Percentiles rank a stretch among this genome's conserved stretches.
These are phyloP conservation scores for Bimastos eiseni DNA, from an alignment of 2,888 invertebrate genomes.

Conservation along the genomic window DNA sequence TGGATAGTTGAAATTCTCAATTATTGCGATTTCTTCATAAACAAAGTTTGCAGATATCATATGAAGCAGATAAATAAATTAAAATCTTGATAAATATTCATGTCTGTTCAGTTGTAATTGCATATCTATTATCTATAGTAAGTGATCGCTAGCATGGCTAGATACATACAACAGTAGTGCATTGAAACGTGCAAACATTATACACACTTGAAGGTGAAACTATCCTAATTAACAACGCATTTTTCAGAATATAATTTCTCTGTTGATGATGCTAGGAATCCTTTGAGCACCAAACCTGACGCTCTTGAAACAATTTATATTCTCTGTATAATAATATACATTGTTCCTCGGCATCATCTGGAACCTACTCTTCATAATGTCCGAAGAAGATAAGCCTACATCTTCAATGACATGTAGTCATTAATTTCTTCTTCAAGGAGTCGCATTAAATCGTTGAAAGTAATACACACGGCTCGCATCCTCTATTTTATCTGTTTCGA, in stretches of 20 bases:
- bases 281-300: too few species aligned
- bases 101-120: too few species aligned
- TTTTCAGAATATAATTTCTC: too few species aligned
- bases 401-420: background rate
- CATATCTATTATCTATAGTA: too few species aligned
- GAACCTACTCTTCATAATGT: background rate
- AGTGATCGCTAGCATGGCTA: too few species aligned
- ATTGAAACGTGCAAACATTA: too few species aligned
- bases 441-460: too few species aligned
- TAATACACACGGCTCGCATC: background rate
- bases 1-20: background rate
- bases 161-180: too few species aligned
- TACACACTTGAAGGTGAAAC: too few species aligned
- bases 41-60: background rate
- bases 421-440: background rate
- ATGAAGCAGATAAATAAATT: background rate
- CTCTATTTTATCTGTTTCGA: background rate
- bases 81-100: background rate
- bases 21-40: background rate
- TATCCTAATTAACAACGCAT: too few species aligned
- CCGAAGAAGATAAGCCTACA: background rate
- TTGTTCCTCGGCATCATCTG: background rate
- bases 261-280: too few species aligned
- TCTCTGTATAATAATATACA: too few species aligned
- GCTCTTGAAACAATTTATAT: background rate